These are phyloP conservation scores for Dendrocopos noguchii DNA, from an alignment of 2,113 vertebrate genomes.

Conservation along the genomic window DNA sequence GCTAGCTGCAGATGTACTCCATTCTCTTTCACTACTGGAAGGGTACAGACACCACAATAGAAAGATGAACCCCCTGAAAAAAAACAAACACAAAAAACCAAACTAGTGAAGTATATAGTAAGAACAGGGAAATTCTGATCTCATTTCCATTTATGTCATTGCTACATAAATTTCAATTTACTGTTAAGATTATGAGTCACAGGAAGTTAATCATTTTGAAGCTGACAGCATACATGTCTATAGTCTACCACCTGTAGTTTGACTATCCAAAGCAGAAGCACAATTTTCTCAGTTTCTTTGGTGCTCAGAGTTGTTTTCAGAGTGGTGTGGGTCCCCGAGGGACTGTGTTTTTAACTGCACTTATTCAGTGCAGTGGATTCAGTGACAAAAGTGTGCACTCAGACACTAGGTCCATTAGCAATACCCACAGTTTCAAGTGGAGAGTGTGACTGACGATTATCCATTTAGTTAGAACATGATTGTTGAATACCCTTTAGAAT, in stretches of 20 bases:
- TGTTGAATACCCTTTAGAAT: constrained; percentile 26
- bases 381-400: not conserved
- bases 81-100: not conserved
- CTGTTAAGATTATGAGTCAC: not conserved
- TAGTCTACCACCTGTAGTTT: not conserved
- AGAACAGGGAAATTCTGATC: not conserved
- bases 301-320: not conserved
- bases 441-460: constrained; percentile 43
- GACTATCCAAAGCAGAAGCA: not conserved
- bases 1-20: not conserved
- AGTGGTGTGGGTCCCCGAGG: not conserved
- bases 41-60: not conserved
- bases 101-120: not conserved
- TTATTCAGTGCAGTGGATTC: not conserved
- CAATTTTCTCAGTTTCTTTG: not conserved
- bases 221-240: no score
- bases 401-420: not conserved
- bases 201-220: not conserved
- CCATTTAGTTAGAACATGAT: constrained; percentile 23
- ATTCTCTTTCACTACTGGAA: not conserved
- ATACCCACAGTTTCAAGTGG: not conserved
- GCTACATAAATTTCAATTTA: not conserved
- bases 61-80: not conserved
- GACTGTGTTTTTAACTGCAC: not conserved
- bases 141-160: not conserved